Conservation (phyloP, 2,113 vertebrate species). For the Sebastes schlegelii region DNA sequence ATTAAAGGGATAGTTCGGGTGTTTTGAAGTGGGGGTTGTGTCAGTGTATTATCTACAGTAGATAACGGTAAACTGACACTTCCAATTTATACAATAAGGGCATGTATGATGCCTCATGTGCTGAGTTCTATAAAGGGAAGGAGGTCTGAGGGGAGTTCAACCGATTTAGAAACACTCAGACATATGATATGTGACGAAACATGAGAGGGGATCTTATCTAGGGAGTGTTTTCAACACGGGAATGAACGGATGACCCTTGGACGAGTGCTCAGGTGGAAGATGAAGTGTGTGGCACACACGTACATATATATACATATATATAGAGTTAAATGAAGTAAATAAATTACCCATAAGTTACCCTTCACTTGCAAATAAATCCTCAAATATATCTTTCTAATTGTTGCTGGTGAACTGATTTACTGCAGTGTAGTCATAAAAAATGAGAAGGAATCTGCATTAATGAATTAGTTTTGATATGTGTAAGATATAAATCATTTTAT, state of each 20-base stretch:
- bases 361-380: not conserved
- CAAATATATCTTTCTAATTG: no score
- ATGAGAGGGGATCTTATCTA: slow-evolving; percentile 47
- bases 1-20: not conserved
- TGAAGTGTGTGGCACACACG: not conserved
- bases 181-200: not conserved
- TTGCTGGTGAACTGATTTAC: not conserved
- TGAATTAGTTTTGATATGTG: no score
- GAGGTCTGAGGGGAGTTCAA: not conserved
- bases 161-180: not conserved
- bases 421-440: not conserved
- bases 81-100: not conserved
- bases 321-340: not conserved
- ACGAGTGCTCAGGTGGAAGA: slow-evolving; percentile 22
- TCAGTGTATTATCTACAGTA: no score
- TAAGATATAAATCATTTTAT: not conserved
- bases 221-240: slow-evolving; percentile 5
- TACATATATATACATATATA: no score
- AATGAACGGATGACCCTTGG: slow-evolving; percentile 53
- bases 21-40: not conserved
- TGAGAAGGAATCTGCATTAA: not conserved
- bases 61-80: not conserved
- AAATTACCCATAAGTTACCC: not conserved
- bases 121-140: not conserved
- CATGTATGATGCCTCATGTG: not conserved